Base-by-base conservation (phyloP, 1,140 invertebrate genomes). In the Trialeurodes vaporariorum region DNA sequence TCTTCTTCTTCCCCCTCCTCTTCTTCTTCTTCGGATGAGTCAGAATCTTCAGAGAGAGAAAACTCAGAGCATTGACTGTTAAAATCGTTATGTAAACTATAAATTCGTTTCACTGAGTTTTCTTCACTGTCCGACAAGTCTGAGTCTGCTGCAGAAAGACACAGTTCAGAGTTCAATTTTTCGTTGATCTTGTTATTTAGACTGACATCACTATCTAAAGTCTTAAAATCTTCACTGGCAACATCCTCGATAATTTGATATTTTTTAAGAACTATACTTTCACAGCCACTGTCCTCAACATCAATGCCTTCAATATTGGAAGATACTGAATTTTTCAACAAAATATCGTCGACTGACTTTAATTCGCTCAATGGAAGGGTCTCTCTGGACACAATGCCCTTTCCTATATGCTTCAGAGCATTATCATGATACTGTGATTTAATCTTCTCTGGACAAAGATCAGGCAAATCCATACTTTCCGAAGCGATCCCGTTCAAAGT, bases 171-270 rank as follows among this genome's bases (percentile, higher is more conserved):
- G 67, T 24, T 66, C 65, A 49, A 17, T 17, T 49, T 5, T 17
- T 49, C 17, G 34, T 49, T 49, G 5, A 49, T 49, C 5, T 9
- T 49, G 17, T 49, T 49, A 17, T 49, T 49, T 17, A 49, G 17
- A 17, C 34, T 49, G 34, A 49, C 34, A 5, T 5, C 5, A n/a
- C n/a, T n/a, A n/a, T n/a, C n/a, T n/a, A n/a, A n/a, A n/a, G n/a
- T n/a, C n/a, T n/a, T n/a, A n/a, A n/a, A n/a, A 11, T 72, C 72
- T n/a, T 67, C 64, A 49, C 68, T 34, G 1, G 70, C 70, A 12
- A 71, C 64, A 59, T 73, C 69, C 59, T 71, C 72, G 69, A 69
- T 66, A 60, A 67, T 69, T 61, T 68, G 66, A 49, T 69, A 71
- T 59, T 71, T 59, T 27, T 71, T 69, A 13, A 67, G 24, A 58